Conservation (phyloP, 2,888 invertebrate species). For the Ditylenchus weischeri region DNA sequence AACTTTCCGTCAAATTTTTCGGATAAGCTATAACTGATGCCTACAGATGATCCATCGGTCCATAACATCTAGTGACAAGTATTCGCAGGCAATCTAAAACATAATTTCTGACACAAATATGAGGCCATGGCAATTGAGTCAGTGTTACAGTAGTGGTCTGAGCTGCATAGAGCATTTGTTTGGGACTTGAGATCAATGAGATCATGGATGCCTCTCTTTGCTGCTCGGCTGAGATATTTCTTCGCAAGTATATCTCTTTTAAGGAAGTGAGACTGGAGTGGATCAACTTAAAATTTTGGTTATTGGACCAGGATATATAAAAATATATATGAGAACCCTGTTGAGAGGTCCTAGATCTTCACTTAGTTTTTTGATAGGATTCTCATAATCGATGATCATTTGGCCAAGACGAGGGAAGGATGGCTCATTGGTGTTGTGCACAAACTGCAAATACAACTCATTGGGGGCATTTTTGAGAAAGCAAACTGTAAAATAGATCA, state of each 20-base stretch:
- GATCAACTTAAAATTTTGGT: constrained; percentile 64
- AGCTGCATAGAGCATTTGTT: constrained; percentile 87
- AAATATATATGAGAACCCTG: constrained; percentile 62
- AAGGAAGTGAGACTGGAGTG: constrained; percentile 82
- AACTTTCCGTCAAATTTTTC: too few species aligned
- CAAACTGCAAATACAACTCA: constrained; percentile 64
- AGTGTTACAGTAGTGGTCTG: constrained; percentile 74
- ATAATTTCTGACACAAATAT: too few species aligned
- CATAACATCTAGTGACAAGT: constrained; percentile 85
- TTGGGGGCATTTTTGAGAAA: too few species aligned
- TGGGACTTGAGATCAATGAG: constrained; percentile 87
- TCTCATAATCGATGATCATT: constrained; percentile 95
- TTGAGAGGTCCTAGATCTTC: constrained; percentile 95
- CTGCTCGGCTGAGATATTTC: constrained; percentile 87
- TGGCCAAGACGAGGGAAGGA: constrained; percentile 89
- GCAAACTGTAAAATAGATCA: too few species aligned
- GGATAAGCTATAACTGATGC: background rate
- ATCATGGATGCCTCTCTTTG: constrained; percentile 72
- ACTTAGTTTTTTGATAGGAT: constrained; percentile 85
- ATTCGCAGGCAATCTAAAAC: constrained; percentile 85
- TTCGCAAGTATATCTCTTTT: constrained; percentile 78
- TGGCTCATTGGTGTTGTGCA: constrained; percentile 72
- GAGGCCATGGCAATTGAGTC: background rate
- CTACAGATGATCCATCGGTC: constrained; percentile 90
- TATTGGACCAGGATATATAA: background rate